phyloP scores from a whole-genome alignment of 2,113 vertebrate genomes.

The Thunnus maccoyii region DNA sequence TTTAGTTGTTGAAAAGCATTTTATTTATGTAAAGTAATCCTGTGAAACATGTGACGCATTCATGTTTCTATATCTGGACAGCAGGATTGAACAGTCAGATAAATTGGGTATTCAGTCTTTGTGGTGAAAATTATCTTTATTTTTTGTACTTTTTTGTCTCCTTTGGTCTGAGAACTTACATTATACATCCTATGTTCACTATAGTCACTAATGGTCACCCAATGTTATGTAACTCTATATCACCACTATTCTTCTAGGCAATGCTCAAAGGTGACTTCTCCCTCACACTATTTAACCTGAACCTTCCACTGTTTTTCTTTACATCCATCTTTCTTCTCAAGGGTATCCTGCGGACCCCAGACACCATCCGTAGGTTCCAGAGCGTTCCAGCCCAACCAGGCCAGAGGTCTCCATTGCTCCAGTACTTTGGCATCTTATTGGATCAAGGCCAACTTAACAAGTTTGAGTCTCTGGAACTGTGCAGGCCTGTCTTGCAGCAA shows the following conservation, averaged over 20 bases:
- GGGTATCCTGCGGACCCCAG: slow-evolving; percentile 97
- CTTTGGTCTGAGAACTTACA: no score
- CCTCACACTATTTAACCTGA: background rate
- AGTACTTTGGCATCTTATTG: slow-evolving; percentile 97
- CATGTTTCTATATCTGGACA: no score
- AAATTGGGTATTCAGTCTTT: background rate
- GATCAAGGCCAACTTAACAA: slow-evolving; percentile 99
- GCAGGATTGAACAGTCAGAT: no score
- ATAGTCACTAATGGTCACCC: background rate
- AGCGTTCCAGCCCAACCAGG: slow-evolving; percentile 97
- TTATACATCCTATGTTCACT: no score
- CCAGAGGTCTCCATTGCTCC: slow-evolving; percentile 96
- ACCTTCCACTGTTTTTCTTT: background rate
- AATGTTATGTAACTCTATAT: no score
- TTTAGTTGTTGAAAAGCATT: no score
- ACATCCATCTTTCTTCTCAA: slow-evolving; percentile 38
- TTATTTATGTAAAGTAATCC: no score
- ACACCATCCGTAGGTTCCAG: slow-evolving; percentile 97
- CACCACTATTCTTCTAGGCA: background rate
- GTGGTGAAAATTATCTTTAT: background rate
- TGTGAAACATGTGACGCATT: no score
- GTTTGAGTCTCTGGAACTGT: slow-evolving; percentile 97
- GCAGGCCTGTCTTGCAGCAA: slow-evolving; percentile 97
- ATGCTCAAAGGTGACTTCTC: background rate
- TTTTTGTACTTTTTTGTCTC: no score